Evolutionary conservation across 2,797 vertebrate genomes (phyloP).

Genomic region (Pseudocheirus occidentalis): DNA sequence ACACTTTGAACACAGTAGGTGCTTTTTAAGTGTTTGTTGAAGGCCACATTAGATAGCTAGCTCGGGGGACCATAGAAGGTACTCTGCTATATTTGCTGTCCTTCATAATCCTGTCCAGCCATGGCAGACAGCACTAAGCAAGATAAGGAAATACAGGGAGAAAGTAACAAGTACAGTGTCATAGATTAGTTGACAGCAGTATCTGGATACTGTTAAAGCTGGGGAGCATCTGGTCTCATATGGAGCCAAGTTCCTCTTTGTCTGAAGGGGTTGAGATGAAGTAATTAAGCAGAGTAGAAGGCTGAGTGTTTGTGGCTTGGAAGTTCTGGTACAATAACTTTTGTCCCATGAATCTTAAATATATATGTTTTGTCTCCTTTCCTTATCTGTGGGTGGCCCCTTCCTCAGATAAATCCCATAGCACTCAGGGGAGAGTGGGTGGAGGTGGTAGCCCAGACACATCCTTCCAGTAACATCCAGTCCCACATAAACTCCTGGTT

Average conservation of each 20-base stretch:
- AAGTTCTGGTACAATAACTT: neutral
- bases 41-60: neutral
- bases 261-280: neutral
- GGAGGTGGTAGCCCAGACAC: neutral
- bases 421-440: neutral
- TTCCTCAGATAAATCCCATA: neutral
- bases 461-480: neutral
- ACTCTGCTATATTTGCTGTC: neutral
- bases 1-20: neutral
- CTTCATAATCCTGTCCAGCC: neutral
- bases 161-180: neutral
- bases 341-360: neutral
- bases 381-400: neutral
- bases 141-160: neutral
- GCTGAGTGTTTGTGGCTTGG: constrained; percentile 4
- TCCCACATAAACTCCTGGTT: neutral
- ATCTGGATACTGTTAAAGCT: constrained; percentile 32
- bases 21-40: neutral
- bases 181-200: constrained; percentile 27
- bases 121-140: neutral
- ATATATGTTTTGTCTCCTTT: neutral
- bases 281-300: neutral
- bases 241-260: neutral
- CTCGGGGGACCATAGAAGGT: neutral
- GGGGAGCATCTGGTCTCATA: neutral